Evolutionary conservation across 37 sponge, comb jelly and placozoan species (phyloP).

Genomic region (Theonella swinhoei): DNA sequence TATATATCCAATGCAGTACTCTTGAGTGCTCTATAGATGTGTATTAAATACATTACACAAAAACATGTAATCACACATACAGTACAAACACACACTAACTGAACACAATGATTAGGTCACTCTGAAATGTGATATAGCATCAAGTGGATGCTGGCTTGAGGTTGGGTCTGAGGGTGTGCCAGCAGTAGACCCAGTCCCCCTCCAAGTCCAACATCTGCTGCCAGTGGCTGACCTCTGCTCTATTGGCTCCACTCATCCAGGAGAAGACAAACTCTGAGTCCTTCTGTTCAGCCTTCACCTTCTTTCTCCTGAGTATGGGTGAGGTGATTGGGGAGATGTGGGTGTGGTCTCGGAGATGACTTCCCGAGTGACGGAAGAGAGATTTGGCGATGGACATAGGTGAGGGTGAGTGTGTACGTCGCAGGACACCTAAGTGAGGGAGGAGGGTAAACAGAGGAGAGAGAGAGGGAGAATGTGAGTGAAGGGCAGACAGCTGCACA

Average conservation of each 20-base stretch:
- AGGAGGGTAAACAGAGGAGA: neutral
- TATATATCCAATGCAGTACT: too few relatives aligned
- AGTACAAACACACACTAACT: too few relatives aligned
- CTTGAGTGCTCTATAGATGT: too few relatives aligned
- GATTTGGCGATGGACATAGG: constrained; percentile 9
- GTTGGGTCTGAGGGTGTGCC: constrained; percentile 58
- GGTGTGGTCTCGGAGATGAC: neutral
- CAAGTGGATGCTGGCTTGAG: constrained; percentile 44
- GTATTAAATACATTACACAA: too few relatives aligned
- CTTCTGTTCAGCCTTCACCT: neutral
- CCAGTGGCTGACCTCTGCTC: constrained; percentile 56
- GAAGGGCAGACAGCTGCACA: too few relatives aligned
- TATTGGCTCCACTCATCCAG: constrained; percentile 63
- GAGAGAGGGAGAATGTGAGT: neutral
- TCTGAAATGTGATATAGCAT: neutral
- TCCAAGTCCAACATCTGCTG: constrained; percentile 45
- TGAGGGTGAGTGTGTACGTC: neutral
- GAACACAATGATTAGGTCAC: neutral
- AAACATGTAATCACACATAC: too few relatives aligned
- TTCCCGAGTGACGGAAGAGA: constrained; percentile 31
- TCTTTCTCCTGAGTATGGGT: constrained; percentile 18
- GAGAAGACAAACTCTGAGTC: constrained; percentile 26
- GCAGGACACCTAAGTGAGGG: neutral
- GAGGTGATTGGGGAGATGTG: constrained; percentile 1
- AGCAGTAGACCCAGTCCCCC: constrained; percentile 72